Evolutionary conservation across 2,113 vertebrate species (phyloP), one percentile per base, ranked within the genome.

Genomic region (Leuciscus idus): DNA sequence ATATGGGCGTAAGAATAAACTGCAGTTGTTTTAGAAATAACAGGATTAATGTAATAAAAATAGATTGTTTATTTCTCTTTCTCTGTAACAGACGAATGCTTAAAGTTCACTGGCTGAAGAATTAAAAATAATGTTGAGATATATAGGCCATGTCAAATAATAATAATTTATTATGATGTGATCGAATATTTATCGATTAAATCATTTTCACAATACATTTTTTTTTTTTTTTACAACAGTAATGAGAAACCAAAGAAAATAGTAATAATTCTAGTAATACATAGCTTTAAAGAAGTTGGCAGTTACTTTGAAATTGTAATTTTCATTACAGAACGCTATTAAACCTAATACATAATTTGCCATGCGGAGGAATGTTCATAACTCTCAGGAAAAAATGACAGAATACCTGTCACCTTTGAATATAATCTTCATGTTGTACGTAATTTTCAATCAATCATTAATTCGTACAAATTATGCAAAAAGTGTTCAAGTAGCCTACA

Each of bases 1-100:
- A 64, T 26, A 46, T 64, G 59, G 79, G 17, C 73, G 43, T 75
- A 13, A 50, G n/a, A 66, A 81, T 46, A 81, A 81, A 81, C 13
- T 48, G 39, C 59, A 66, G 4, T 10, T 48, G 36, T 43, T 80
- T 80, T 43, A 36, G 33, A 59, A n/a, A 78, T 21, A 43, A 8
- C 12, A 4, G 8, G 2, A 19, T 23, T 7, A n/a, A 15, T 48
- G 39, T 15, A 4, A 28, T 78, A 57, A 78, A n/a, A 48, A 48
- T 30, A 76, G 15, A 55, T 52, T 4, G 21, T 9, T 75, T 50
- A 5, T 17, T 26, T 46, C 21, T 73, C 39, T 46, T 75, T 75
- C 39, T 74, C 6, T 6, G n/a, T 28, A 48, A 23, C n/a, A 15
- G 12, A 28, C 0, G 13, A 74, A 7, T 30, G 59, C 8, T 62